Evolutionary conservation across 2,113 vertebrate species (phyloP).

Genomic region (Patagioenas fasciata): DNA sequence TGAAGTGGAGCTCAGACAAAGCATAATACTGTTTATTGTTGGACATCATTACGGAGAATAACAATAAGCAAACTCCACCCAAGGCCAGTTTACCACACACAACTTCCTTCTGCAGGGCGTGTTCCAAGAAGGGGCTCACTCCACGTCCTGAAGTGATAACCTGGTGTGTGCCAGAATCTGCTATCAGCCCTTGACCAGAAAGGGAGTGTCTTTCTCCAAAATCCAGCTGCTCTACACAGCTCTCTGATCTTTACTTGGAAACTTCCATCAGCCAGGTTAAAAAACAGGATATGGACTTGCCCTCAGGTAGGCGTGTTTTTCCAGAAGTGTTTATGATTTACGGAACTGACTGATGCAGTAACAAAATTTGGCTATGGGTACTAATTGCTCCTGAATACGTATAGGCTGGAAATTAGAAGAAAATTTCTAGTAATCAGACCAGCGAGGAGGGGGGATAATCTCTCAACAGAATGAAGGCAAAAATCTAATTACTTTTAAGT

Average conservation of each 20-base stretch:
- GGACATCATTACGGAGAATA: neutral
- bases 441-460: rapidly evolving
- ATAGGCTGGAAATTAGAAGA: neutral
- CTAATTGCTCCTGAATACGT: rapidly evolving
- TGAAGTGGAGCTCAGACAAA: neutral
- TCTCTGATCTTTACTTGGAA: neutral
- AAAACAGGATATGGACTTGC: neutral
- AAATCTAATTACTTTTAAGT: neutral
- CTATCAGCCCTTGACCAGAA: neutral
- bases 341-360: neutral
- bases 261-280: neutral
- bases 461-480: neutral
- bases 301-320: neutral
- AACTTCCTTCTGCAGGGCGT: neutral
- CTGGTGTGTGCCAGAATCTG: neutral
- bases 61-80: neutral
- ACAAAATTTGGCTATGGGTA: neutral
- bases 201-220: neutral
- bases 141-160: rapidly evolving
- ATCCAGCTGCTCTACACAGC: neutral
- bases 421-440: neutral
- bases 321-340: neutral
- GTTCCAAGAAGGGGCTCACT: neutral
- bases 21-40: neutral
- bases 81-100: neutral